These are phyloP conservation scores for Procavia capensis DNA, from an alignment of 2,113 vertebrate species.

Conservation along the genomic window DNA sequence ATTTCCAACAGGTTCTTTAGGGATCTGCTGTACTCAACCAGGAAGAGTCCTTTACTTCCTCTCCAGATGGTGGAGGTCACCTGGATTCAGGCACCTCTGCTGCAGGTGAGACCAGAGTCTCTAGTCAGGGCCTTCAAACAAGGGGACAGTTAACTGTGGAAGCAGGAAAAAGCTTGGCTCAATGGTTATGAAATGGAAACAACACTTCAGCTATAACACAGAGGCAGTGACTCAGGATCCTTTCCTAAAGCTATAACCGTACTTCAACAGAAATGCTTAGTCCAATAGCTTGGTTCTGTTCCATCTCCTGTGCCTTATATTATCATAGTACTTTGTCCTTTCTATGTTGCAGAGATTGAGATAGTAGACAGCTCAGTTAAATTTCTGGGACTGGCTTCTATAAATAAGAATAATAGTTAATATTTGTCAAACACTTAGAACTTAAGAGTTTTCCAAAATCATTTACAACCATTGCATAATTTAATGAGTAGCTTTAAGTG, in stretches of 20 bases:
- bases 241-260: not conserved
- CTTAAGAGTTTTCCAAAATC: not conserved
- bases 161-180: not conserved
- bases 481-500: not conserved
- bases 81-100: not conserved
- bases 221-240: not conserved
- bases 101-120: not conserved
- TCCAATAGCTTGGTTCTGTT: not conserved
- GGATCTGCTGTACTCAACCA: not conserved
- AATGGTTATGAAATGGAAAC: slow-evolving; percentile 31
- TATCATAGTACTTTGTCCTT: not conserved
- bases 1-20: not conserved
- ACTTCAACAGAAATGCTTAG: not conserved
- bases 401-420: not conserved
- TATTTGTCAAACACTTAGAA: slow-evolving; percentile 6
- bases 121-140: not conserved
- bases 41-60: not conserved
- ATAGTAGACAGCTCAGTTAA: not conserved
- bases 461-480: not conserved
- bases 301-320: not conserved
- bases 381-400: not conserved
- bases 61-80: not conserved
- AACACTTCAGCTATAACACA: not conserved
- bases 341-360: not conserved
- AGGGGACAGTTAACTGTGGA: not conserved